These are phyloP conservation scores for Aphidoletes aphidimyza DNA, from an alignment of 2,888 invertebrate genomes.

Conservation along the genomic window DNA sequence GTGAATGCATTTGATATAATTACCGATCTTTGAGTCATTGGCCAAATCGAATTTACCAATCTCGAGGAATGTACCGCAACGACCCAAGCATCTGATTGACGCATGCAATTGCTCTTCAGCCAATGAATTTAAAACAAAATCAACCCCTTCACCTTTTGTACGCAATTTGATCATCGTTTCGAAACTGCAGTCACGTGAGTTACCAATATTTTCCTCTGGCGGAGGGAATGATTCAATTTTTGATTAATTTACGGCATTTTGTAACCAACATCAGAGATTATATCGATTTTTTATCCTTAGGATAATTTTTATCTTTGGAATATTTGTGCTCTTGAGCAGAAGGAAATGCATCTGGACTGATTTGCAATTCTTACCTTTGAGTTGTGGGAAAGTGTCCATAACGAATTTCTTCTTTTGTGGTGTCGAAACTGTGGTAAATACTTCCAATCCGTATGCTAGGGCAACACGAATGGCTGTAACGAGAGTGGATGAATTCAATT, in stretches of 20 bases:
- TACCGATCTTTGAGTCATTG: slow-evolving; percentile 71
- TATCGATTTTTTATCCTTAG: too few species aligned
- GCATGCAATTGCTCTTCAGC: slow-evolving; percentile 90
- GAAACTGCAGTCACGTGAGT: slow-evolving; percentile 87
- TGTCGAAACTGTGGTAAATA: slow-evolving; percentile 78
- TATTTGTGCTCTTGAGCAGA: neutral
- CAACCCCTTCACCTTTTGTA: slow-evolving; percentile 89
- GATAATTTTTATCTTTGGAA: neutral
- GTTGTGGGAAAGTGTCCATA: slow-evolving; percentile 68
- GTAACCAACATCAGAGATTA: too few species aligned
- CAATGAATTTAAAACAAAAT: slow-evolving; percentile 90
- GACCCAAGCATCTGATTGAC: slow-evolving; percentile 72
- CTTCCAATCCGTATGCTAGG: slow-evolving; percentile 72
- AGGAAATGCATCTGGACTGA: neutral
- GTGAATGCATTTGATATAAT: neutral
- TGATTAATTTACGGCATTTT: slow-evolving; percentile 1
- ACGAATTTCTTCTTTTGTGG: slow-evolving; percentile 74
- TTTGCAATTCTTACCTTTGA: slow-evolving; percentile 67
- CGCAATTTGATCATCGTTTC: slow-evolving; percentile 83
- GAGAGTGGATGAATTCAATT: too few species aligned
- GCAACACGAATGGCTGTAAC: slow-evolving; percentile 78
- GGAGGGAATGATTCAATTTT: neutral
- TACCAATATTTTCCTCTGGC: slow-evolving; percentile 74
- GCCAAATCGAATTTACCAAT: slow-evolving; percentile 88
- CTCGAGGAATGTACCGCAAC: slow-evolving; percentile 79